A percentile compares a stretch with the other conserved stretches of the same genome.
These are phyloP conservation scores for Dermatemys mawii DNA, from an alignment of 2,113 vertebrate genomes.

Conservation along the genomic window DNA sequence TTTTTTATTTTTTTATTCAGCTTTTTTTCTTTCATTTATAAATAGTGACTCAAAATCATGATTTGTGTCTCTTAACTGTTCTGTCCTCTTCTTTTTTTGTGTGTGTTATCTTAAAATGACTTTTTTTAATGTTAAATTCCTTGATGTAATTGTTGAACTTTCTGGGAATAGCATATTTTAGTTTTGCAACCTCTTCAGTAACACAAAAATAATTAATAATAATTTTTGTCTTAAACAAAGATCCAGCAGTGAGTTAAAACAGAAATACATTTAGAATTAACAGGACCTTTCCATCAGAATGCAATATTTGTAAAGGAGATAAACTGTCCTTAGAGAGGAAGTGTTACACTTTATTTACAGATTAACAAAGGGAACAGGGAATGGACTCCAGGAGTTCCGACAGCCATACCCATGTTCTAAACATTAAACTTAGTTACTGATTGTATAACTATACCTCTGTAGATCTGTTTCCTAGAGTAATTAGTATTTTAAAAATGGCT, in stretches of 20 bases:
- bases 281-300: neutral
- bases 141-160: constrained; percentile 5
- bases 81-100: neutral
- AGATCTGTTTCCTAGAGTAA: neutral
- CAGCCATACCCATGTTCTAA: neutral
- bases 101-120: neutral
- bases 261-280: neutral
- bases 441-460: neutral
- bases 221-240: neutral
- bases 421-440: accelerated
- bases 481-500: neutral
- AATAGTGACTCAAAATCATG: neutral
- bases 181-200: neutral
- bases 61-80: neutral
- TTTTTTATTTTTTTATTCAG: too few species aligned
- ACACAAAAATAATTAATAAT: neutral
- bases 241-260: neutral
- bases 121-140: neutral
- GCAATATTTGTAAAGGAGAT: neutral
- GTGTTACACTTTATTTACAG: neutral
- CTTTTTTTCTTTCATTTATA: neutral
- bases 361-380: neutral
- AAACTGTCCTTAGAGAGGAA: neutral
- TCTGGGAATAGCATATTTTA: constrained; percentile 41
- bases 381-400: neutral